Evolutionary conservation across 2,888 invertebrate species (phyloP).

Genomic region (Schizaphis graminum): DNA sequence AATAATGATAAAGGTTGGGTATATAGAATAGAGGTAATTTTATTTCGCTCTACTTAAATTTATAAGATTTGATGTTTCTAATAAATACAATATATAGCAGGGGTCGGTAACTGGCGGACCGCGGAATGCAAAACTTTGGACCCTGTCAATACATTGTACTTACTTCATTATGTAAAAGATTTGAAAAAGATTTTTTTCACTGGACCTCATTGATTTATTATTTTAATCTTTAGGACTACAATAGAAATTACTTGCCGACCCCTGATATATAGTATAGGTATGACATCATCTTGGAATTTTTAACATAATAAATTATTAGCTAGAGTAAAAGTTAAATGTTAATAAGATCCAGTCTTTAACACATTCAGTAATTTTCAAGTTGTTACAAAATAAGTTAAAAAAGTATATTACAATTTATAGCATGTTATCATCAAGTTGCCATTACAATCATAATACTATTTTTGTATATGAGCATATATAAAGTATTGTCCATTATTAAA

Average conservation of each 20-base stretch:
- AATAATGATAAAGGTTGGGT: too few species aligned
- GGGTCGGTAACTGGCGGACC: too few species aligned
- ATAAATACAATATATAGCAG: neutral
- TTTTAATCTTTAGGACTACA: too few species aligned
- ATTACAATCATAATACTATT: neutral
- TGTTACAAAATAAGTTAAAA: neutral
- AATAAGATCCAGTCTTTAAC: neutral
- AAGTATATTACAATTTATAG: neutral
- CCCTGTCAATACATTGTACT: too few species aligned
- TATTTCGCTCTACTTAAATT: too few species aligned
- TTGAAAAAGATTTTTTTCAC: too few species aligned
- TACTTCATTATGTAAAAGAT: too few species aligned
- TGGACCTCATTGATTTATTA: too few species aligned
- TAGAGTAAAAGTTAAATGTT: neutral
- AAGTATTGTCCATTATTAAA: neutral
- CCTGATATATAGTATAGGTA: neutral
- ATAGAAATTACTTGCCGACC: too few species aligned
- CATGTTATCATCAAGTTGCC: neutral
- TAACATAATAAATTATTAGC: neutral
- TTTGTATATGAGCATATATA: neutral
- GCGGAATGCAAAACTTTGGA: too few species aligned
- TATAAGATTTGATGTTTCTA: too few species aligned
- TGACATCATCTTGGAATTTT: neutral
- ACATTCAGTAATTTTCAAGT: neutral
- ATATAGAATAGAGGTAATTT: too few species aligned